Base-by-base conservation (phyloP, 2,888 invertebrate species). In the Lapara coniferarum region DNA sequence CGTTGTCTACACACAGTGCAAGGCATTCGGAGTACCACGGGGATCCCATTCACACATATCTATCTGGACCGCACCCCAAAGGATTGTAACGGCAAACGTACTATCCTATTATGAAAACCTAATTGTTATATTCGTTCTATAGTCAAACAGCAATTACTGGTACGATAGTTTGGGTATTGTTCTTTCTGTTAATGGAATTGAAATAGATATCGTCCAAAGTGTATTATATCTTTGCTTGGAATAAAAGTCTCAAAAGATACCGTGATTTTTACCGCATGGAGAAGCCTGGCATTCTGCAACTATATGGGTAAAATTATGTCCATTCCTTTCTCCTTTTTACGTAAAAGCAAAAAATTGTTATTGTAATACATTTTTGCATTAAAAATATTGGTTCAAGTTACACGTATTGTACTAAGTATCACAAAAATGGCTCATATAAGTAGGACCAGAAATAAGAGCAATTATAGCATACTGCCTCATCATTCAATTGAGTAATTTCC, bases 31-130 rank as follows among this genome's bases (percentile, higher is more conserved):
- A 37, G 12, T 10, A 10, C 10, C 51, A 51, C 51, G 51, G 30
- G 30, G 30, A 37, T 25, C 25, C 25, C 25, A 56, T 56, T 56
- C 56, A 56, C 14, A 13, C 57, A 30, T 14, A 30, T 37, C 30
- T 30, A n/a, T 37, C 37, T 58, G 14, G 57, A 58, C 57, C 16
- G 53, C 16, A 53, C 16, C 16, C 37, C 57, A 58, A 58, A 58
- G 57, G 57, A 13, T 58, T 58, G 37, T 58, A 58, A 14, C 57
- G 37, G 13, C n/a, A 37, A 37, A 58, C 57, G 6, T 5, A 58
- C 57, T 58, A 1, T 53, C 0, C 57, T 57, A 37, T 58, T 37
- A 37, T 58, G 57, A 37, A 30, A 13, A 37, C 14, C 8, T n/a
- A n/a, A 58, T 30, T 56, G 56, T 25, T 25, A 19, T 13, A 56